Conservation (phyloP, 2,797 vertebrate species). For the Glossophaga mutica region DNA sequence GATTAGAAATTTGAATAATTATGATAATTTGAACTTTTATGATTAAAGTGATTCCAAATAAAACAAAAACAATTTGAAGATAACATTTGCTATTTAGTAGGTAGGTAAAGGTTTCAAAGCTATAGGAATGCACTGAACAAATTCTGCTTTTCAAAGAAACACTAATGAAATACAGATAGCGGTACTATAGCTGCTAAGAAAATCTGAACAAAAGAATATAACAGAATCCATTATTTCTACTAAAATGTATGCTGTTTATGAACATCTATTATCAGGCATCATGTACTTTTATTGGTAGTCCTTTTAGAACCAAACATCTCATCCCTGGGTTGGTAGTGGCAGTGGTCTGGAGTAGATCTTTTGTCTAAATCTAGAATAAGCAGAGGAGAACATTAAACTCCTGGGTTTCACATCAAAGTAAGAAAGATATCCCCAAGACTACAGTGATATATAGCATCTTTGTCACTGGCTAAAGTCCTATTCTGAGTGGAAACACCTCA, state of each 20-base stretch:
- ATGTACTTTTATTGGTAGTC: neutral
- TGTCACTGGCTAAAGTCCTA: neutral
- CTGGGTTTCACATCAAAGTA: neutral
- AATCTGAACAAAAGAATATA: neutral
- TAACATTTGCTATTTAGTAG: neutral
- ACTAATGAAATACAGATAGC: neutral
- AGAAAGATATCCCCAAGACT: neutral
- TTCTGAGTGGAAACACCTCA: neutral
- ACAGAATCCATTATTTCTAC: conserved; percentile 3
- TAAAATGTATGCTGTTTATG: neutral
- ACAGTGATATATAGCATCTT: neutral
- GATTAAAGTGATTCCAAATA: conserved; percentile 31
- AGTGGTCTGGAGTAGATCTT: neutral
- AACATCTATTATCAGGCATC: neutral
- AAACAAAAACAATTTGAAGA: conserved; percentile 25
- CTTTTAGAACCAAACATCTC: conserved; percentile 18
- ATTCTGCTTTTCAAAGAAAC: neutral
- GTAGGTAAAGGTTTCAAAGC: neutral
- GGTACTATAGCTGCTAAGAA: neutral
- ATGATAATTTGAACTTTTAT: neutral
- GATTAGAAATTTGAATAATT: conserved; percentile 38
- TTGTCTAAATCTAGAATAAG: neutral
- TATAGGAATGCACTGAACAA: neutral
- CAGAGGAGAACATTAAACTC: neutral
- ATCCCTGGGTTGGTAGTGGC: neutral